phyloP scores from a whole-genome alignment of 2,797 vertebrate species.

The Melanitta fusca region DNA sequence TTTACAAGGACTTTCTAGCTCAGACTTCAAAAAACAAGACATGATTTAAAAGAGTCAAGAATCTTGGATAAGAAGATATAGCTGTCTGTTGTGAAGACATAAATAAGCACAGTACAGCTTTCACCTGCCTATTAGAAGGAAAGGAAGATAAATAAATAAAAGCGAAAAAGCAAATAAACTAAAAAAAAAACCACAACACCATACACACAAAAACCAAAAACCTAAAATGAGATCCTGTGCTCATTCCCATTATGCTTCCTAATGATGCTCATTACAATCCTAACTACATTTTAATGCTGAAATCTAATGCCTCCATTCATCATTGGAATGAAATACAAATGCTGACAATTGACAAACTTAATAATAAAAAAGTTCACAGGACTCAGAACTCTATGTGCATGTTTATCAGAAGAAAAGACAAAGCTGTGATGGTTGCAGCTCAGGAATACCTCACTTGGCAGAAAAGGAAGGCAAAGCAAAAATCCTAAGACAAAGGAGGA shows the following conservation, averaged over 20 bases:
- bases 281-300: constrained; percentile 80
- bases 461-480: not conserved
- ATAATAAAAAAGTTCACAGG: constrained; percentile 53
- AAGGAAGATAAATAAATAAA: not conserved
- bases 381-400: constrained; percentile 36
- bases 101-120: not conserved
- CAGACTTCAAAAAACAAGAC: not conserved
- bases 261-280: constrained; percentile 77
- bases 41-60: not conserved
- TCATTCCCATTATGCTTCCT: constrained; percentile 67
- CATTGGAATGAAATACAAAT: constrained; percentile 68
- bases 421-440: not conserved
- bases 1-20: not conserved
- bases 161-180: constrained; percentile 48
- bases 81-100: not conserved
- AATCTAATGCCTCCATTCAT: constrained; percentile 75
- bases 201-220: not conserved
- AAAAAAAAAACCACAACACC: not conserved
- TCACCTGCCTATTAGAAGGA: constrained; percentile 30
- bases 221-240: constrained; percentile 51
- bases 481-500: not conserved
- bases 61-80: not conserved
- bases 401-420: constrained; percentile 31
- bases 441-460: not conserved
- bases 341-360: constrained; percentile 71